phyloP scores from a whole-genome alignment of 2,113 vertebrate genomes.

The Boleophthalmus pectinirostris region DNA sequence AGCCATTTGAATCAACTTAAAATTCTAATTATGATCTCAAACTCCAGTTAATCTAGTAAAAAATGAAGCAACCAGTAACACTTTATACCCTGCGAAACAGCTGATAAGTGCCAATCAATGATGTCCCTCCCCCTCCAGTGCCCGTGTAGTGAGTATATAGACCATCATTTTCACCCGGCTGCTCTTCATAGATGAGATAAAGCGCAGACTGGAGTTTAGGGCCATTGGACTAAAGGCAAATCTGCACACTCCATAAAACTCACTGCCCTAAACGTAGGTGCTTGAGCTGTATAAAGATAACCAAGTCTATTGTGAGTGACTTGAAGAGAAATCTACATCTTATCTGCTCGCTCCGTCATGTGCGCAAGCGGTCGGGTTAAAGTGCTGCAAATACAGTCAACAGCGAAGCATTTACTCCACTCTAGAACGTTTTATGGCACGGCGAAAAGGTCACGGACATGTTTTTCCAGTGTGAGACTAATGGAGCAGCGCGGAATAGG shows the following conservation, averaged over 20 bases:
- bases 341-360: slow-evolving; percentile 13
- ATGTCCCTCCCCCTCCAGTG: not conserved
- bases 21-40: not conserved
- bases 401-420: not conserved
- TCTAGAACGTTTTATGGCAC: not conserved
- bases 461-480: not conserved
- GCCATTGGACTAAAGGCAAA: slow-evolving; percentile 36
- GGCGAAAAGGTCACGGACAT: not conserved
- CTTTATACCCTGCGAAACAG: not conserved
- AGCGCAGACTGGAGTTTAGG: slow-evolving; percentile 29
- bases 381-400: not conserved
- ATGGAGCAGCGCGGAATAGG: not conserved
- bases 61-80: not conserved
- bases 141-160: slow-evolving; percentile 23
- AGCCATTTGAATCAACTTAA: not conserved
- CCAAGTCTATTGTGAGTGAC: slow-evolving; percentile 32
- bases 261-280: slow-evolving; percentile 8
- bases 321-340: slow-evolving; percentile 8
- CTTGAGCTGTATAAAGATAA: slow-evolving; percentile 20
- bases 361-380: not conserved
- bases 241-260: slow-evolving; percentile 15
- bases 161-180: slow-evolving; percentile 31
- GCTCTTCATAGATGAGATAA: slow-evolving; percentile 43
- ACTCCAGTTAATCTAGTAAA: not conserved
- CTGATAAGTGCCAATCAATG: not conserved